These are phyloP conservation scores for Tribolium castaneum DNA, from an alignment of 1,140 invertebrate genomes.

Conservation along the genomic window DNA sequence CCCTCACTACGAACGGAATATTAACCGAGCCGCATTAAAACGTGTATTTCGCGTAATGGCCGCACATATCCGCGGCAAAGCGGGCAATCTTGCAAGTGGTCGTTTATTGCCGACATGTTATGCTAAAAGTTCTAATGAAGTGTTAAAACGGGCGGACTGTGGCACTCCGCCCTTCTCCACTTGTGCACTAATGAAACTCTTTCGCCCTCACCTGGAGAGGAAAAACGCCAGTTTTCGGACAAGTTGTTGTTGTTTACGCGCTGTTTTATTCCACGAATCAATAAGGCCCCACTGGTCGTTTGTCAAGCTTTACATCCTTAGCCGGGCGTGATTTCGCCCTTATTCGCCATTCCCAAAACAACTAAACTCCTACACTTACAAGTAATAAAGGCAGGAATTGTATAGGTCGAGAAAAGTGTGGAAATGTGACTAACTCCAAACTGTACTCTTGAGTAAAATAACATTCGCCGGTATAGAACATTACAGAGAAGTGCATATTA, in stretches of 20 bases:
- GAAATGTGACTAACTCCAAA: not conserved
- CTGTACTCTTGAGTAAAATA: not conserved
- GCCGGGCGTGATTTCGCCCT: not conserved
- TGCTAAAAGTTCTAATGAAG: slow-evolving; percentile 34
- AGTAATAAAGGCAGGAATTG: too few species aligned
- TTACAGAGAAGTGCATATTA: not conserved
- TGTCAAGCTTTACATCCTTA: not conserved
- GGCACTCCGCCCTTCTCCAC: not conserved
- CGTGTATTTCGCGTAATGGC: slow-evolving; percentile 4
- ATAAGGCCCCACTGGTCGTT: not conserved
- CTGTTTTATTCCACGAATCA: not conserved
- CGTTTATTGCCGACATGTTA: slow-evolving; percentile 31
- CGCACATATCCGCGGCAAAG: slow-evolving; percentile 1
- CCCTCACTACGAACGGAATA: not conserved
- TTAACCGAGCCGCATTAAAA: slow-evolving; percentile 8
- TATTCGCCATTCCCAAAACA: not conserved
- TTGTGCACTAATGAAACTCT: slow-evolving; percentile 20
- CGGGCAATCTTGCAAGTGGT: slow-evolving; percentile 31
- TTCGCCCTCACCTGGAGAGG: not conserved
- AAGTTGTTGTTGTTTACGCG: not conserved
- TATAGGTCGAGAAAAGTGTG: not conserved
- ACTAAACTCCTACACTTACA: not conserved
- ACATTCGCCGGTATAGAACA: not conserved
- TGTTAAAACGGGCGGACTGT: slow-evolving; percentile 6
- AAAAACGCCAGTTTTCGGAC: too few species aligned